Evolutionary conservation across 2,888 invertebrate genomes (phyloP).

Genomic region (Meiosimyza platycephala): DNA sequence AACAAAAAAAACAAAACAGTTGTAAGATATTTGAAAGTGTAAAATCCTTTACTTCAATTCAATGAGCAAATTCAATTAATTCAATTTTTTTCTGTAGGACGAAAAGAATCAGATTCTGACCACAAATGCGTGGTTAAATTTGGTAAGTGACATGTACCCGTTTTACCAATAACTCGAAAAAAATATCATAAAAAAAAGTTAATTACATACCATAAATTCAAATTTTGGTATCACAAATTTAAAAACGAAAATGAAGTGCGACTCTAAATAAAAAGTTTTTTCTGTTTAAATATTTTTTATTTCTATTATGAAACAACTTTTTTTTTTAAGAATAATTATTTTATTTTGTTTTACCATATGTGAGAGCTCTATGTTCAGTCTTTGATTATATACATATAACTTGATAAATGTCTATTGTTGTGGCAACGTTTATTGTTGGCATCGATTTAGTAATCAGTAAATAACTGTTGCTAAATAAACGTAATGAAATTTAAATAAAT

Average conservation of each 20-base stretch:
- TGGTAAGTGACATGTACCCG: slow-evolving; percentile 85
- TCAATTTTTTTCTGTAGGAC: slow-evolving; percentile 81
- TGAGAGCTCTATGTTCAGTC: slow-evolving; percentile 10
- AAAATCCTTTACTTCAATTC: slow-evolving; percentile 40
- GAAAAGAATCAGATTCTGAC: slow-evolving; percentile 99
- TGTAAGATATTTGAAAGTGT: no score
- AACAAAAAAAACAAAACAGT: slow-evolving; percentile 38
- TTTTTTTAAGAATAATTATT: slow-evolving; percentile 23
- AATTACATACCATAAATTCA: background rate
- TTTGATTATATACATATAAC: background rate
- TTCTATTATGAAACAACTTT: background rate
- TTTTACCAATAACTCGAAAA: slow-evolving; percentile 43
- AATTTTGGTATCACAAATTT: background rate
- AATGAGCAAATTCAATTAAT: slow-evolving; percentile 46
- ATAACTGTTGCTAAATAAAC: no score
- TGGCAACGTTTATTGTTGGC: background rate
- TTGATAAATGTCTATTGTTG: background rate
- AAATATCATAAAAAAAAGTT: slow-evolving; percentile 26
- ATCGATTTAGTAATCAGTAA: no score
- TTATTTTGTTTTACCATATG: slow-evolving; percentile 7
- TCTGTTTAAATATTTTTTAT: background rate
- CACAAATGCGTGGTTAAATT: slow-evolving; percentile 97
- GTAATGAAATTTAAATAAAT: no score
- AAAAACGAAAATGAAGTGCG: slow-evolving; percentile 44
- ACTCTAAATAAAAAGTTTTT: slow-evolving; percentile 34